A percentile compares a stretch with the other conserved stretches of the same genome.
Conservation (phyloP, 2,888 invertebrate genomes). For the Scaptomyza parva region DNA sequence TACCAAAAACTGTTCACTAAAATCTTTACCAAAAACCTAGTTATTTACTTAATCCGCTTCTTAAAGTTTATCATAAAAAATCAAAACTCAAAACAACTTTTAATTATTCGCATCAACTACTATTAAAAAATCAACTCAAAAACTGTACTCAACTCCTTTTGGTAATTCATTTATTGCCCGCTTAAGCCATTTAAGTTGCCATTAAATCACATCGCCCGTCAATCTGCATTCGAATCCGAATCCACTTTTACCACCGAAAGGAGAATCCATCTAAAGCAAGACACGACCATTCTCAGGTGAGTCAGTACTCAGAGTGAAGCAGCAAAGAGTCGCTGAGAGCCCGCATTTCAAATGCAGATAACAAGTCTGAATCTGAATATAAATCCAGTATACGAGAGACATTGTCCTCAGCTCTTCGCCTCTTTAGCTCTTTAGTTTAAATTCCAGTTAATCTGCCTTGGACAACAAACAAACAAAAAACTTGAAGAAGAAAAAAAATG, state of each 20-base stretch:
- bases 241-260: constrained; percentile 49
- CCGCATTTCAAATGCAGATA: constrained; percentile 56
- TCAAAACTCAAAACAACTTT: neutral
- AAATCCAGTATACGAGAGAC: constrained; percentile 19
- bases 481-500: constrained; percentile 31
- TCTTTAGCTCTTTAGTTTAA: constrained; percentile 52
- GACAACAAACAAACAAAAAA: constrained; percentile 18
- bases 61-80: neutral
- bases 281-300: constrained; percentile 30
- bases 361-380: constrained; percentile 23
- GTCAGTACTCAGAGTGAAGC: no score
- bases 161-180: constrained; percentile 8
- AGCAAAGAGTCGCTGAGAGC: no score
- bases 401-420: constrained; percentile 46
- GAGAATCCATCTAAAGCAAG: constrained; percentile 17
- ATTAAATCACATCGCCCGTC: constrained; percentile 61
- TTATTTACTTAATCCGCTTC: neutral
- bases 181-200: constrained; percentile 55
- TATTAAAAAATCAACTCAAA: neutral
- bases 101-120: neutral
- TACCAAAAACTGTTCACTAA: neutral
- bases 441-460: constrained; percentile 73
- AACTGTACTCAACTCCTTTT: neutral
- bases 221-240: constrained; percentile 51
- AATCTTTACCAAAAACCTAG: no score